phyloP scores from a whole-genome alignment of 2,113 vertebrate species.

The Indri indri region DNA sequence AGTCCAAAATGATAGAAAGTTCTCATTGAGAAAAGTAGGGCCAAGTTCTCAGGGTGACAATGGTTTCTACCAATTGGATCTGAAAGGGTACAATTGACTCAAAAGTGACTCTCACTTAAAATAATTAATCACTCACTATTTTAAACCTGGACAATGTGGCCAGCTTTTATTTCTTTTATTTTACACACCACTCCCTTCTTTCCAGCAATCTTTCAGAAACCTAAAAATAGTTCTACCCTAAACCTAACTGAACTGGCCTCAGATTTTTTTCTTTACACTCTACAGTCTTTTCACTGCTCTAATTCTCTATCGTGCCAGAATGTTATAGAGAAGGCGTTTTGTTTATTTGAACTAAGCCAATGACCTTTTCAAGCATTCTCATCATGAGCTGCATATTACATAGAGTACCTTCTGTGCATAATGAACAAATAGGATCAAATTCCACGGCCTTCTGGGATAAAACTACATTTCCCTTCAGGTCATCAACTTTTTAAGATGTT shows the following conservation, averaged over 20 bases:
- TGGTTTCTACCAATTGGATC: not conserved
- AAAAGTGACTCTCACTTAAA: not conserved
- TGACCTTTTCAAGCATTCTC: conserved; percentile 66
- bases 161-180: not conserved
- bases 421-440: conserved; percentile 54
- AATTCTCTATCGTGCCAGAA: conserved; percentile 43
- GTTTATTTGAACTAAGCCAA: conserved; percentile 73
- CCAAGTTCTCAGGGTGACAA: not conserved
- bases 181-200: not conserved
- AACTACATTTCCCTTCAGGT: not conserved
- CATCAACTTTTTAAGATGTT: conserved; percentile 52
- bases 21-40: not conserved
- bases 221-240: conserved; percentile 61
- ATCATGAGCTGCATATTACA: conserved; percentile 47
- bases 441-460: conserved; percentile 1
- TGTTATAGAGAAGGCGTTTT: conserved; percentile 66
- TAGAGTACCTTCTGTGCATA: conserved; percentile 53
- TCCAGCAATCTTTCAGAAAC: not conserved
- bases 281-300: not conserved
- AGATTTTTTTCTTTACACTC: not conserved
- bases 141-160: not conserved
- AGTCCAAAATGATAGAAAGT: not conserved
- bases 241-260: not conserved
- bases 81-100: not conserved
- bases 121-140: not conserved